Evolutionary conservation across 2,888 invertebrate species (phyloP), one percentile per base, ranked within the genome.

Genomic region (Aspidiotus rigidus): DNA sequence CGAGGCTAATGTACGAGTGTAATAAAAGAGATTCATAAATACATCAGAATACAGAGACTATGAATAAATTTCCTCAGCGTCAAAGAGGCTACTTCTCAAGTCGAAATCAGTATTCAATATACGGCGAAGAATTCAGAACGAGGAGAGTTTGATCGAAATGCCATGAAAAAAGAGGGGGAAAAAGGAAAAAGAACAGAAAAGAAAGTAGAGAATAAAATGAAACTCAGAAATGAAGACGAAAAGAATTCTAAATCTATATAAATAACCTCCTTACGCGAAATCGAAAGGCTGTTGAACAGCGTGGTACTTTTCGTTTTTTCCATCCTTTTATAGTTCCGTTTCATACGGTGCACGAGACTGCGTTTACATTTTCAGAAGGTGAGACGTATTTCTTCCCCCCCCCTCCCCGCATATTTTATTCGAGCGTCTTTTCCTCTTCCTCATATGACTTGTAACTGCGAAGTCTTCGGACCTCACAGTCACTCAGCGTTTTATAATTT

Each of bases 221-320:
- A 62, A 62, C 9, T 11, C 7, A 42, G 62, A 44, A 40, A 54
- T 53, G 54, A 62, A 54, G 62, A 62, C 15, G 69, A 69, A 69
- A 61, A 54, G 62, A 61, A 69, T 62, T 62, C 66, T 59, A 66
- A 66, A 66, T 66, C 66, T 66, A 66, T 28, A 28, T 66, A 66
- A 66, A 66, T 66, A 66, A 66, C 59, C 57, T 66, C 49, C 28
- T 28, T 28, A 5, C 28, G 28, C 28, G 28, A 28, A 28, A 28
- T 28, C 49, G 66, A 66, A 59, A 66, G 66, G 66, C 66, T 59
- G 66, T 59, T 57, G 66, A 66, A 66, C 59, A 16, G 66, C 66
- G 28, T 60, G 6, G 42, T 49, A 42, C 44, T 53, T 49, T 62
- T 62, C 62, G 44, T 28, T 62, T 17, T 49, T 53, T 53, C n/a